Conservation (phyloP, 2,113 vertebrate species). For the Scartelaos histophorus region DNA sequence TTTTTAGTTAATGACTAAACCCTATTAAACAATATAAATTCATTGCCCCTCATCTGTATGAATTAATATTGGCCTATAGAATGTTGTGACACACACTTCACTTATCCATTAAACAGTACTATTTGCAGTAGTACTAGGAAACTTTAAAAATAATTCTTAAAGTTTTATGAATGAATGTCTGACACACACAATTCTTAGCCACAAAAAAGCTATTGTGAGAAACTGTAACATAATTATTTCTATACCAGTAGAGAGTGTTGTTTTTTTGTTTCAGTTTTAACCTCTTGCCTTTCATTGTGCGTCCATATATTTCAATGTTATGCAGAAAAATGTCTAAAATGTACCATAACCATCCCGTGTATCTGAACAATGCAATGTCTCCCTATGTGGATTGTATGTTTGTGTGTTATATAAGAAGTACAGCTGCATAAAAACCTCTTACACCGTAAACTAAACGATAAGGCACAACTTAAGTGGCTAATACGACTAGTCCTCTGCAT, state of each 20-base stretch:
- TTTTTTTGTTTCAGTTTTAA: constrained; percentile 42
- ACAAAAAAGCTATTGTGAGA: neutral
- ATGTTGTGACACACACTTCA: too few species aligned
- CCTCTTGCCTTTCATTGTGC: constrained; percentile 25
- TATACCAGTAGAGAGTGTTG: constrained; percentile 27
- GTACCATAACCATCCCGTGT: constrained; percentile 18
- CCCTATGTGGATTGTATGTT: constrained; percentile 17
- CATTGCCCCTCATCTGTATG: too few species aligned
- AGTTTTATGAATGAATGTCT: neutral
- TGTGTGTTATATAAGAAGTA: neutral
- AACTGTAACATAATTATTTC: constrained; percentile 19
- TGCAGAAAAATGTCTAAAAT: constrained; percentile 37
- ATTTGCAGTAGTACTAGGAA: too few species aligned
- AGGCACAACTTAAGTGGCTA: constrained; percentile 39
- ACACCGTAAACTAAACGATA: constrained; percentile 2
- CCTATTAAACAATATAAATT: too few species aligned
- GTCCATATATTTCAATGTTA: constrained; percentile 31
- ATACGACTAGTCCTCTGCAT: constrained; percentile 33
- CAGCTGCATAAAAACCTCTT: constrained; percentile 23
- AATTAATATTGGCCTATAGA: too few species aligned
- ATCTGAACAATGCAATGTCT: constrained; percentile 25
- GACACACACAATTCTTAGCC: neutral
- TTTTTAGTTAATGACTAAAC: too few species aligned
- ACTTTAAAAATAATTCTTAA: neutral
- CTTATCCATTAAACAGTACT: too few species aligned